A percentile compares a stretch with the other conserved stretches of the same genome.
Evolutionary conservation across 2,797 vertebrate genomes (phyloP).

Genomic region (Sarcophilus harrisii): DNA sequence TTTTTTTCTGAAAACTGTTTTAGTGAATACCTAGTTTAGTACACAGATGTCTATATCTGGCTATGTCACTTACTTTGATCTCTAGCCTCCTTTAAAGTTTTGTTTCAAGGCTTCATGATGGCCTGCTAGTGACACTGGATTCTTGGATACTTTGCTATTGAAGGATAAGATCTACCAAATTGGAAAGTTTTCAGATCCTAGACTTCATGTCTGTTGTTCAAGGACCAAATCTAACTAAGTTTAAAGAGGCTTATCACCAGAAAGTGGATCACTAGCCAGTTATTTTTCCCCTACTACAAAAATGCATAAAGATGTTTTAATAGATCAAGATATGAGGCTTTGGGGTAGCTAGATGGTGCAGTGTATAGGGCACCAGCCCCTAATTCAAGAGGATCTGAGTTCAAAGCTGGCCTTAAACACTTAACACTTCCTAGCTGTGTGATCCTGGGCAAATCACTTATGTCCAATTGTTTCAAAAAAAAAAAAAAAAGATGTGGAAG

Average conservation of each 20-base stretch:
- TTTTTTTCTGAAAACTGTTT: neutral
- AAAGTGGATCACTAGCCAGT: neutral
- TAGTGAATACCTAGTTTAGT: neutral
- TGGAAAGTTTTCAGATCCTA: neutral
- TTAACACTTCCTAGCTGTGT: too few relatives aligned
- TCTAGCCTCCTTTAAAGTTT: neutral
- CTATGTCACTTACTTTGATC: neutral
- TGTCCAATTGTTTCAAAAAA: too few relatives aligned
- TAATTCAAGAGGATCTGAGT: too few relatives aligned
- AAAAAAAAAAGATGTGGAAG: too few relatives aligned
- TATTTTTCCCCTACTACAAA: neutral
- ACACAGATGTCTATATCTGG: neutral
- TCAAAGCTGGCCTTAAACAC: too few relatives aligned
- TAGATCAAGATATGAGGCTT: neutral
- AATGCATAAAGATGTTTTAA: neutral
- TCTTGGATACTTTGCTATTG: neutral
- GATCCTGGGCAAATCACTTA: too few relatives aligned
- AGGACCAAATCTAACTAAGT: neutral
- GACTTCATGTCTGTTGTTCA: neutral
- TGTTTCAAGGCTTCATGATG: neutral
- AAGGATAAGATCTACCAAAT: neutral
- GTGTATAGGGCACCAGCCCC: too few relatives aligned
- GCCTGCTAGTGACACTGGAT: neutral
- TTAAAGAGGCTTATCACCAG: neutral
- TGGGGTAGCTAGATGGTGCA: too few relatives aligned